A percentile compares a stretch with the other conserved stretches of the same genome.
These are phyloP conservation scores for Macrophya annulata DNA, from an alignment of 2,888 invertebrate species.

Conservation along the genomic window DNA sequence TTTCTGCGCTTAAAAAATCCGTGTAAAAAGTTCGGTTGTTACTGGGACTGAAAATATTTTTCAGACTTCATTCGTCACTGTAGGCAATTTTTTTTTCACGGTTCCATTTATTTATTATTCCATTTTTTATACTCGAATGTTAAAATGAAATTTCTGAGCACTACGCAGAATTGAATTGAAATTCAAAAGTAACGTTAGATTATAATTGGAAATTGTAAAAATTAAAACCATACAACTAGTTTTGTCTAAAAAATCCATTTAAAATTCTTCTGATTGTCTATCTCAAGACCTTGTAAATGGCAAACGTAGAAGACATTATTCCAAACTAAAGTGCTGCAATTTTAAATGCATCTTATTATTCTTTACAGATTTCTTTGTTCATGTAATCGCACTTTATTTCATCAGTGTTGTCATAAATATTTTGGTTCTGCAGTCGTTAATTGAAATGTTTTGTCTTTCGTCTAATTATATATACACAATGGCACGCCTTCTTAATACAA, in stretches of 20 bases:
- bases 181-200: no score
- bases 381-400: not conserved
- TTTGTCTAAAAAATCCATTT: not conserved
- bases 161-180: no score
- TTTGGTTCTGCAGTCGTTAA: not conserved
- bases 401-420: not conserved
- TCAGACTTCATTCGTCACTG: no score
- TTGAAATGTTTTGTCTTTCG: not conserved
- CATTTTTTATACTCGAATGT: no score
- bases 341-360: not conserved
- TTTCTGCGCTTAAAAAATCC: no score
- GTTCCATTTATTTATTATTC: no score
- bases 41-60: no score
- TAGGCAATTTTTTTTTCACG: no score
- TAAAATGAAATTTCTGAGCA: no score
- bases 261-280: not conserved
- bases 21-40: no score
- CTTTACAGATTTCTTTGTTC: not conserved
- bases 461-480: slow-evolving; percentile 3
- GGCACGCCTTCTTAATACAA: not conserved
- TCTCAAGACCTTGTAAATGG: not conserved
- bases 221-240: no score
- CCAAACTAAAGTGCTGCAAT: not conserved
- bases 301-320: not conserved
- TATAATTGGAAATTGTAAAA: no score